phyloP scores from a whole-genome alignment of 2,113 vertebrate genomes.

The Bambusicola thoracicus region DNA sequence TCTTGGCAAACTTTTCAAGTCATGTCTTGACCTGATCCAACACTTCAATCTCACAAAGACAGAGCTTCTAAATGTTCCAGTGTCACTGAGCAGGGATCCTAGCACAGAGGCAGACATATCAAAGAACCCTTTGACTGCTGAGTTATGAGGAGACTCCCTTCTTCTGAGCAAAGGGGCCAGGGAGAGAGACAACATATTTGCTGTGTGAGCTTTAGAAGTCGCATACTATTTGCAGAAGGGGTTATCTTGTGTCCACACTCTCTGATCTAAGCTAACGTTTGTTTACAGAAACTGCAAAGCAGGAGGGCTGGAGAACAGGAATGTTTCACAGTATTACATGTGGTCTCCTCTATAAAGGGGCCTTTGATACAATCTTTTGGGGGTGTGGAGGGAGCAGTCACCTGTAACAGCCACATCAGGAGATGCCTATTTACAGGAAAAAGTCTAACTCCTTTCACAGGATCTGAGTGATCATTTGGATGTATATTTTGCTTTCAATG shows the following conservation, averaged over 20 bases:
- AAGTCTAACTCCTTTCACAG: background rate
- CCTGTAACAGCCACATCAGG: constrained; percentile 39
- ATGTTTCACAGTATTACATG: constrained; percentile 32
- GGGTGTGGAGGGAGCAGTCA: background rate
- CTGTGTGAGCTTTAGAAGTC: constrained; percentile 67
- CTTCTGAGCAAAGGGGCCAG: background rate
- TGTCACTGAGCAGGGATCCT: constrained; percentile 10
- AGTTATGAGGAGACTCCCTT: constrained; percentile 32
- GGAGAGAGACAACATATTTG: constrained; percentile 49
- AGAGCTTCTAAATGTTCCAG: constrained; percentile 20
- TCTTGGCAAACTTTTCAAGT: constrained; percentile 69
- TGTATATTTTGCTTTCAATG: constrained; percentile 11
- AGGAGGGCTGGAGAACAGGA: constrained; percentile 38
- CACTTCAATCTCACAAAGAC: constrained; percentile 7
- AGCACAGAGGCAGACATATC: constrained; percentile 43
- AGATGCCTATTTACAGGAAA: constrained; percentile 31
- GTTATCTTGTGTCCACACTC: constrained; percentile 74
- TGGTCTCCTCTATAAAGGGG: constrained; percentile 27
- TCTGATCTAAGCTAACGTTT: constrained; percentile 67
- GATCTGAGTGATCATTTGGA: background rate
- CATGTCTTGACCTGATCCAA: constrained; percentile 60
- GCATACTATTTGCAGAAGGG: constrained; percentile 61
- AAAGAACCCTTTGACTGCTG: constrained; percentile 72
- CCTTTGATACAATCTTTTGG: constrained; percentile 27
- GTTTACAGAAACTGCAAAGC: constrained; percentile 59